Evolutionary conservation across 2,888 invertebrate genomes (phyloP), one percentile per base, ranked within the genome.

Genomic region (Melieria crassipennis): DNA sequence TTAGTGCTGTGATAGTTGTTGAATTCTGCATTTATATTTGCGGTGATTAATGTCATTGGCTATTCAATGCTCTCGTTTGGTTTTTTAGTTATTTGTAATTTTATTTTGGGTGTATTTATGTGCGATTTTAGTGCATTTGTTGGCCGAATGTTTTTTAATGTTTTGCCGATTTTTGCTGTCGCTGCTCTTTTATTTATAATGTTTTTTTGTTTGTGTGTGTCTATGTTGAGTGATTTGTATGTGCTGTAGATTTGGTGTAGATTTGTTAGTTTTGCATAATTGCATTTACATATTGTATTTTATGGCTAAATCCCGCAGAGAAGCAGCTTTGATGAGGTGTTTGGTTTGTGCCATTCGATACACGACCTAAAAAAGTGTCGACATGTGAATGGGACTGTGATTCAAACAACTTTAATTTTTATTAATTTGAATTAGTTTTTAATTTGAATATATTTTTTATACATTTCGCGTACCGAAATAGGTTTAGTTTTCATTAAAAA

Each of bases 201-300:
- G 50, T 50, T 50, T 50, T 50, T 50, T 50, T 50, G 7, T 50
- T 50, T 2, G 7, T 2, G 50, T 50, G 7, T 50, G 7, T 50
- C 1, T 50, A 50, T 50, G 11, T 10, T 10, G 7, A 10, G 5
- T 56, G n/a, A n/a, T 30, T 48, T 67, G 4, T 30, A n/a, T 47
- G n/a, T 43, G 43, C 52, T 66, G 57, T 62, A 43, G 50, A 43
- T 48, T 52, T 45, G 55, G 13, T 13, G 50, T 62, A 16, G 50
- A 67, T 50, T 60, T 67, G 16, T 50, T 48, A 60, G 57, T 67
- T 67, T 67, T 67, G 52, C 60, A 67, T 67, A 67, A 61, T 60
- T 67, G 50, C 60, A 61, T 52, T 30, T 30, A 30, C 30, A 30
- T 30, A 30, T 30, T 30, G 30, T 30, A 30, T 30, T 30, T 30